Evolutionary conservation across 2,113 vertebrate species (phyloP).

Genomic region (Callospermophilus lateralis): DNA sequence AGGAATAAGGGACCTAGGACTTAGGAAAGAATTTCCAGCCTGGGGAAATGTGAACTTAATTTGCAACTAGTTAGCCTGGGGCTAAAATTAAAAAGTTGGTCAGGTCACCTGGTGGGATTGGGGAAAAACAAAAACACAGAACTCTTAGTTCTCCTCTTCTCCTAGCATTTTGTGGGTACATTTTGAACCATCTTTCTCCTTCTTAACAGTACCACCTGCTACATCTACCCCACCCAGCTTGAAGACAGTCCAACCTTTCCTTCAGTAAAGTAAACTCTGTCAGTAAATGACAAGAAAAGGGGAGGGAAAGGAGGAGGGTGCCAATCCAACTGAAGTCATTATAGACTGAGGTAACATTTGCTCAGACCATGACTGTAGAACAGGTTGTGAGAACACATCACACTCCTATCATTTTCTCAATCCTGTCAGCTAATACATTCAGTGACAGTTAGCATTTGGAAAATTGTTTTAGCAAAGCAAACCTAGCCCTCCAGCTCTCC

Average conservation of each 20-base stretch:
- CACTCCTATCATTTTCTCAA: background rate
- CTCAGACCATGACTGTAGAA: background rate
- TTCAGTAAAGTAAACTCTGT: background rate
- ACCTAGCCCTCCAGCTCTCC: background rate
- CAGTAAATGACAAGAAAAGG: slow-evolving; percentile 7
- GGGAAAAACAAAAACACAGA: background rate
- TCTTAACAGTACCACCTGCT: background rate
- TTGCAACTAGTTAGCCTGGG: background rate
- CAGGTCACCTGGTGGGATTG: background rate
- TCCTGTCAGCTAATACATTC: slow-evolving; percentile 15
- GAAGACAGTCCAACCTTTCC: background rate
- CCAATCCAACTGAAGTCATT: background rate
- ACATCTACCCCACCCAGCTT: background rate
- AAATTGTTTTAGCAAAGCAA: slow-evolving; percentile 53
- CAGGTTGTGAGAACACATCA: background rate
- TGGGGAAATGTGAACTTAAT: slow-evolving; percentile 1
- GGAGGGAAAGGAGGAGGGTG: background rate
- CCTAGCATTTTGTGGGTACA: background rate
- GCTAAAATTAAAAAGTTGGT: background rate
- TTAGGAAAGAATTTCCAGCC: slow-evolving; percentile 19
- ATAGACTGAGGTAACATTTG: background rate
- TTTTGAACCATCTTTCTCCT: background rate
- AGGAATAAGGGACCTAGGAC: background rate
- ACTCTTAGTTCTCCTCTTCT: background rate
- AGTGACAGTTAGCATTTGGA: background rate